A percentile compares a stretch with the other conserved stretches of the same genome.
phyloP scores from a whole-genome alignment of 2,888 invertebrate species.

The Drosophila mulleri region DNA sequence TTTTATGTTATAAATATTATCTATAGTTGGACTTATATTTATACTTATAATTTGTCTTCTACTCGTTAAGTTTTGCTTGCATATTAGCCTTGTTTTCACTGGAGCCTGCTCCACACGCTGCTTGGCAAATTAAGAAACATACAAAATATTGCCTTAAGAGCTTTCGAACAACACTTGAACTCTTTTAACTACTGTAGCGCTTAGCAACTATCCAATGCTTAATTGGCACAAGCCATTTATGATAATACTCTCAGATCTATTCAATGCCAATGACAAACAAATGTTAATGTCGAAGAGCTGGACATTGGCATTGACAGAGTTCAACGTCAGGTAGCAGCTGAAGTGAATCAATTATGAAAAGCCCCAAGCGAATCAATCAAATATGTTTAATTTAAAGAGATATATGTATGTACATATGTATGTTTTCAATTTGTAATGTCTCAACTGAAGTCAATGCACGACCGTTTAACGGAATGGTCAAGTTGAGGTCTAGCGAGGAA shows the following conservation, averaged over 20 bases:
- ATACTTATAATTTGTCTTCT: not conserved
- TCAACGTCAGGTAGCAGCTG: constrained; percentile 19
- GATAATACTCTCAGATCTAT: constrained; percentile 13
- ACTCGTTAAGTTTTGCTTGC: not conserved
- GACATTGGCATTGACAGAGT: constrained; percentile 39
- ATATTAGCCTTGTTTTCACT: not conserved
- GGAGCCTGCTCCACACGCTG: not conserved
- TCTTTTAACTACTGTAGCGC: constrained; percentile 9
- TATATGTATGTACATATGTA: too few species aligned
- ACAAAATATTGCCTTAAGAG: not conserved
- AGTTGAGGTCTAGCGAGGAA: constrained; percentile 25
- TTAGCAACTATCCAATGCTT: not conserved
- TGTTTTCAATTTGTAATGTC: not conserved
- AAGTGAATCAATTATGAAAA: constrained; percentile 31
- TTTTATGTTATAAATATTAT: too few species aligned
- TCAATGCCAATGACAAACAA: constrained; percentile 39
- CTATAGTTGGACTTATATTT: not conserved
- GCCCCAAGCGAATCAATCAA: constrained; percentile 16
- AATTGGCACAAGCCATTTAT: constrained; percentile 6
- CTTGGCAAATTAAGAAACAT: not conserved
- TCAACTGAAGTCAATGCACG: constrained; percentile 31
- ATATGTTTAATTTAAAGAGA: constrained; percentile 39
- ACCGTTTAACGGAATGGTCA: constrained; percentile 1
- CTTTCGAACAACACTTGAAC: constrained; percentile 9
- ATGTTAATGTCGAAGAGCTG: constrained; percentile 14